Evolutionary conservation across 2,113 vertebrate genomes (phyloP).

Genomic region (Boulengeromyrus knoepffleri): DNA sequence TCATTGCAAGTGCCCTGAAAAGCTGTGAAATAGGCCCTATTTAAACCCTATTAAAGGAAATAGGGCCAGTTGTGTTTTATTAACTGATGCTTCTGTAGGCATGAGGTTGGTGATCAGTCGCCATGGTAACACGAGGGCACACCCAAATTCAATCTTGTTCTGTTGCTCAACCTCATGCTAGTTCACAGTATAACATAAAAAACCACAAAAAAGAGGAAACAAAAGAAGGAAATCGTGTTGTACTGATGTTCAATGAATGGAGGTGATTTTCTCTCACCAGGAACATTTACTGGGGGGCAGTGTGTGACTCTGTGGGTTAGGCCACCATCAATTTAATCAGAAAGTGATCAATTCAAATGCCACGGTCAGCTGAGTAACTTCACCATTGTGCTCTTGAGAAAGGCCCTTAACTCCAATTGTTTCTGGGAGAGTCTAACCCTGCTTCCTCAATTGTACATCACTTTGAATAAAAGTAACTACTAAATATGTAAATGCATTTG

Average conservation of each 20-base stretch:
- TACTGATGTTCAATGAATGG: background rate
- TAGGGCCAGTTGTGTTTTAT: background rate
- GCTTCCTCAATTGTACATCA: background rate
- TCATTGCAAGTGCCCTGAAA: background rate
- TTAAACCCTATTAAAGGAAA: background rate
- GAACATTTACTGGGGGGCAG: background rate
- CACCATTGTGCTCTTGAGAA: background rate
- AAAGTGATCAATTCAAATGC: background rate
- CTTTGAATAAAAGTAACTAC: background rate
- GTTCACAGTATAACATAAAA: background rate
- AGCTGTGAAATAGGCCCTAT: background rate
- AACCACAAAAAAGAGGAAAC: background rate
- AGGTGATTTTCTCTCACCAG: background rate
- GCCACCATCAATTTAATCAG: background rate
- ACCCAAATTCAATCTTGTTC: background rate
- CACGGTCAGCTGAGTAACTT: background rate
- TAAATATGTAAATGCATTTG: background rate
- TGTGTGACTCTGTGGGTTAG: background rate
- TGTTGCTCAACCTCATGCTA: background rate
- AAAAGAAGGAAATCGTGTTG: background rate
- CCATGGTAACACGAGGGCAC: background rate
- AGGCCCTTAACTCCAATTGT: background rate
- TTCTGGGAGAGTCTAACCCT: background rate
- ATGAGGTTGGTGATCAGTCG: background rate
- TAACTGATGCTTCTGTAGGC: background rate